Base-by-base conservation (phyloP, 2,113 vertebrate genomes). In the Sinocyclocheilus anophthalmus region DNA sequence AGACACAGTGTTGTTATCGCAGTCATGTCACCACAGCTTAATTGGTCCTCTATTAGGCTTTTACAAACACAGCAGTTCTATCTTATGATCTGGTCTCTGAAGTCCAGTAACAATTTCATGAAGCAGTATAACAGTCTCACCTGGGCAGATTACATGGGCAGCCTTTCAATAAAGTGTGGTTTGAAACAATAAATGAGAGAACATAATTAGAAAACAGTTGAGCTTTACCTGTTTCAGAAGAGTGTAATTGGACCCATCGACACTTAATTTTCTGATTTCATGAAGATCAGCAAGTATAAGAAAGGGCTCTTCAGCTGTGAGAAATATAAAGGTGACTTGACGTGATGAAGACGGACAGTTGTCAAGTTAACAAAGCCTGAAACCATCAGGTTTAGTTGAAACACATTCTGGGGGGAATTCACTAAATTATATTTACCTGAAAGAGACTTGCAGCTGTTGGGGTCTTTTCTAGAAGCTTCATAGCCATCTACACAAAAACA, bases 241-340 rank as follows among this genome's bases (percentile, higher is more conserved):
- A 88, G 97, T 99, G 91, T 99, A 99, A 92, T 99, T 99, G 85
- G 97, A 97, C 89, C 98, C 98, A 92, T 99, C 98, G 48, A 97
- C 96, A 91, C 96, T 99, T 90, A 99, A 96, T 95, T 98, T 99
- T 90, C 98, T 95, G 91, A 99, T 99, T 92, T 99, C 98, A 88
- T 99, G 98, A 92, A 99, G 97, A 93, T 99, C 98, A 48, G 98
- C 97, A 92, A 99, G 96, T 91, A 99, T 98, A 90, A 99, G 95
- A 92, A 99, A 97, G 69, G 98, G 97, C 84, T 99, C 97, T 91
- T 99, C 97, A 91, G 94, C 98, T 99, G 95, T 93, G 88, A 84
- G 93, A 87, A 89, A 93, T 82, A 91, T 90, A 61, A 73, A 16
- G 6, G 12, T 72, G 10, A 79, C 26, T 48, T 75, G 26, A 81